Evolutionary conservation across 2,113 vertebrate species (phyloP), one percentile per base, ranked within the genome.

Genomic region (Malurus alboscapulatus): DNA sequence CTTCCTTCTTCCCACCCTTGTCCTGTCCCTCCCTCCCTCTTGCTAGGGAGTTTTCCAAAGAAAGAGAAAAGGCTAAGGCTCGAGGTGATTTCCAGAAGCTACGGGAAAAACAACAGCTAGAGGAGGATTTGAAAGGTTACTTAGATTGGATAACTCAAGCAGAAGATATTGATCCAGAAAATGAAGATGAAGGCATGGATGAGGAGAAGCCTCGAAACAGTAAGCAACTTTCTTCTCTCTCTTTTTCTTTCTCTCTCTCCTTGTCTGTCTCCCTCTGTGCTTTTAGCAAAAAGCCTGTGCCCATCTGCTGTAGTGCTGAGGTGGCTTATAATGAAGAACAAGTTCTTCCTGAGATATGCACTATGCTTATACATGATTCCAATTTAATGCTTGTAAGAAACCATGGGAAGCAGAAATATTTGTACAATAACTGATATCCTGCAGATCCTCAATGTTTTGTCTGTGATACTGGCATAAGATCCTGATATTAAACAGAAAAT

Each of bases 131-230:
- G 93, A 99, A 99, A 96, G 99, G 99, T 79, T 99, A 99, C 96
- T 97, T 99, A 92, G 99, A 99, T 97, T 99, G 99, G 99, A 99
- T 99, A 97, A 99, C 99, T 51, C 99, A 99, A 97, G 99, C 99
- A 20, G 99, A 99, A 96, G 99, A 99, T 92, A 99, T 99, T 12
- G 99, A 99, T 96, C 99, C 99, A 3, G 99, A 99, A 97, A 99
- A 99, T 24, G 99, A 99, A 94, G 99, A 99, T 26, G 99, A 99
- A 93, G 99, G 99, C 90, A 96, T 99, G 96, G 99, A 99, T 14
- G 99, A 99, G 67, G 99, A 99, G 92, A 99, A 99, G 85, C 99
- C 99, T 50, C 98, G 99, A 96, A 99, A 99, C 98, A 98, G 99
- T 99, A 97, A 99, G 98, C 88, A 81, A 74, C 77, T 65, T 21